Base-by-base conservation (phyloP, 2,113 vertebrate genomes). In the Pluvialis apricaria region DNA sequence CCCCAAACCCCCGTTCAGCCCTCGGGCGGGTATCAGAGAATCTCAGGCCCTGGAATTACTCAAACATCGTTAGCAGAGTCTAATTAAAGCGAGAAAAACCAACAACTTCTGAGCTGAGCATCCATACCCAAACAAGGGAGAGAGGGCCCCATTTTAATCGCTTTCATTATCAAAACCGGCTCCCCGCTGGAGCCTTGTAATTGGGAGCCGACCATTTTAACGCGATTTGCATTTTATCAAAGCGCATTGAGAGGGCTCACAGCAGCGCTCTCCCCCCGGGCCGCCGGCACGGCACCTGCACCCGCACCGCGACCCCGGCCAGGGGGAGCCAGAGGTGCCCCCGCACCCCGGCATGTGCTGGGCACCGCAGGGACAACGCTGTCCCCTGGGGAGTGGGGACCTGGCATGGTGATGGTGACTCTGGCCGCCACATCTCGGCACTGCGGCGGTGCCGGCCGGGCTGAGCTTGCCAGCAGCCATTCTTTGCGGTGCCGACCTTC, bases 151-250 rank as follows among this genome's bases (percentile, higher is more conserved):
- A 15, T 92, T 95, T 97, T 97, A 97, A 97, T 97, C 93, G 94
- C 97, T 94, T 97, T 94, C 97, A 96, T 96, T 97, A 97, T 92
- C 97, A 95, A 93, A 96, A 95, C 94, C 95, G 96, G 97, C 96
- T 97, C 97, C 97, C 96, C 52, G 89, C 96, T 64, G 95, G 62
- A 96, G 92, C 68, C 84, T 88, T 81, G 88, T 96, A 97, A 97
- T 93, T 97, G 96, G 92, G 96, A 97, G 87, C 42, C 76, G 88
- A 94, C 87, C 76, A 82, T 97, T 93, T 97, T 96, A 94, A 95
- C 68, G 72, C 62, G 42, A 96, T 97, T 95, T 97, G 92, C 95
- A 90, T 87, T 97, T 93, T 92, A 91, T 75, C 95, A 92, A 78
- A 86, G 80, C 44, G 54, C 79, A 88, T 55, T 88, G 97, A 81